Base-by-base conservation (phyloP, 2,797 vertebrate genomes). In the Orientallactaga sibirica region DNA sequence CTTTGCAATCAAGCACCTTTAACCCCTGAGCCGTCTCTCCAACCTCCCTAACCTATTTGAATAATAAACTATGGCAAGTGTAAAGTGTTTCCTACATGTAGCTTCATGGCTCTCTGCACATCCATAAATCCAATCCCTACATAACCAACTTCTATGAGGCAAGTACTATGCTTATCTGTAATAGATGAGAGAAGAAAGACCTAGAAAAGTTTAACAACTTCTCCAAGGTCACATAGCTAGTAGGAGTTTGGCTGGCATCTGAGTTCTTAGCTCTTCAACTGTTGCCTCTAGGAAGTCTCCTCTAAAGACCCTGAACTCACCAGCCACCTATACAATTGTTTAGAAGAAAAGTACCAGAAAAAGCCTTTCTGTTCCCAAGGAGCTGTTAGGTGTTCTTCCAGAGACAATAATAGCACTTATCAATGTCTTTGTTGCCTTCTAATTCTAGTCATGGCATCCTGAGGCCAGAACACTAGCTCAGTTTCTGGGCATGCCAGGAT, bases 401-500 rank as follows among this genome's bases (percentile, higher is more conserved):
- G 0, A 3, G 80, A 55, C 41, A 41, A 0, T 4, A 62, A 48
- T 29, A 90, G 58, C 10, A 37, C 27, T n/a, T 16, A 9, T 7
- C 14, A 55, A 58, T n/a, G 16, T 71, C 19, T 1, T 0, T 5
- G 24, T 16, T 78, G 11, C 64, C 37, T 67, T 80, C 22, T 22
- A 33, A 41, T 12, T 64, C 62, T 61, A 55, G 52, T 11, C 48
- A 75, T 10, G 15, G 76, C 48, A 27, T 48, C 71, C 58, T 18
- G 19, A 41, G 67, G 62, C 66, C 78, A 22, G 15, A 68, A 19
- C 8, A 19, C 24, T 2, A 68, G 43, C 27, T 52, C 33, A 37
- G 0, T 22, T 1, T 3, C 3, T 14, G 20, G 7, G 12, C 19
- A 5, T 0, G 0, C 24, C 9, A 37, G 82, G 18, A 8, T 48